Evolutionary conservation across 2,113 vertebrate genomes (phyloP), one percentile per base, ranked within the genome.

Genomic region (Apodemus speciosus): DNA sequence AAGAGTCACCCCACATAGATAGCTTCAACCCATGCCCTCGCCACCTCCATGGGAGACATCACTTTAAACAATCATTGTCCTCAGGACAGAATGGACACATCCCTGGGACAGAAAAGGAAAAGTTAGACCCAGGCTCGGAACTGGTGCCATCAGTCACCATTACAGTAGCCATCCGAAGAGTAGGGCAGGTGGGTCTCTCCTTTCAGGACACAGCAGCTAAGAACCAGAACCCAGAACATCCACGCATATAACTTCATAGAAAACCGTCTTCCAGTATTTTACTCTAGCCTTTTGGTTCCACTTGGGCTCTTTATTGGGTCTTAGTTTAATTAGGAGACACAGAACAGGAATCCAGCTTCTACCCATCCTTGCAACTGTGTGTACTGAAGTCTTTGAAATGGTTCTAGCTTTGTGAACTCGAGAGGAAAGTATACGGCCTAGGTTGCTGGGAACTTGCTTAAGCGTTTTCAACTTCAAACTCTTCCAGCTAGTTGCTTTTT

Each of bases 261-360:
- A 92, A 90, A 66, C 71, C 46, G 38, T 66, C 23, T 62, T 51
- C 20, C 16, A 49, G 20, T 64, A 43, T 58, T 79, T 25, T 62
- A 62, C 60, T 62, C 9, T 62, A 62, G 60, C 60, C 60, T 62
- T 62, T 62, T 62, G 60, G 60, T 23, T 62, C 25, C 32, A 91
- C 93, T 96, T 97, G 91, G 75, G 64, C 85, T 97, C 83, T 92
- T 94, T 20, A 20, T 94, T 76, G 95, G 62, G 35, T 96, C 96
- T 96, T 69, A 96, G 95, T 97, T 96, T 89, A 89, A 92, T 32
- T 93, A 83, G 95, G 91, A 94, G 58, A 93, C 92, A 95, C 88
- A 43, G 27, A 73, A 69, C 85, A 64, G 91, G 94, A 85, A 85
- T 27, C 75, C 77, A 25, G 71, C 83, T 95, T 76, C 88, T 96